Percentiles rank a stretch among this genome's conserved stretches.
Conservation (phyloP, 2,113 vertebrate genomes). For the Egretta garzetta region DNA sequence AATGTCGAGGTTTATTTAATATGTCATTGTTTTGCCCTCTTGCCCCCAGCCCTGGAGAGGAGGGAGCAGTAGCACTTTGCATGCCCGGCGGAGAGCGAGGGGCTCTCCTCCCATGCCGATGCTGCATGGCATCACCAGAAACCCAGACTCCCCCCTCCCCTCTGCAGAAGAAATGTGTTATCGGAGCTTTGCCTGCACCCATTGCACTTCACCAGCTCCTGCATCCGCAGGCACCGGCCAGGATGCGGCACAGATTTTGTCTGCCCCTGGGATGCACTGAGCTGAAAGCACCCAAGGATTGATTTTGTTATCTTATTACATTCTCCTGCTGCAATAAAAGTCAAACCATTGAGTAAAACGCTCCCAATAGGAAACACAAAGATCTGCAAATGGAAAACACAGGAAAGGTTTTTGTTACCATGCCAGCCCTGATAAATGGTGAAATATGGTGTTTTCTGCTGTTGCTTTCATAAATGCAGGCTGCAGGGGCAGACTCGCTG, state of each 20-base stretch:
- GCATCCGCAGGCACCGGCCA: background rate
- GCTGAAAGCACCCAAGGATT: background rate
- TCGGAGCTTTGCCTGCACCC: background rate
- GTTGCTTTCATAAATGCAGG: background rate
- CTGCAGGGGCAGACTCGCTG: background rate
- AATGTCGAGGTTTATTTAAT: background rate
- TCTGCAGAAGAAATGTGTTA: background rate
- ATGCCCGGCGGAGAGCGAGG: rapidly evolving
- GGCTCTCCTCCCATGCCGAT: rapidly evolving
- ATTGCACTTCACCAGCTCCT: background rate
- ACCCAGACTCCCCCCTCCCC: background rate
- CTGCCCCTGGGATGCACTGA: background rate
- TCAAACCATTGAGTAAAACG: background rate
- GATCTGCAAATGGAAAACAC: background rate
- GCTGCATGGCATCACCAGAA: background rate
- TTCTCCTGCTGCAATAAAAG: background rate
- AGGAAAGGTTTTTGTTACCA: background rate
- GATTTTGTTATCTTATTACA: background rate
- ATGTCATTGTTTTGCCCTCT: background rate
- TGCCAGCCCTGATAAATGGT: background rate
- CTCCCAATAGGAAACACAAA: rapidly evolving
- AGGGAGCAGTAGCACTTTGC: background rate
- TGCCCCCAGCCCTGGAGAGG: background rate
- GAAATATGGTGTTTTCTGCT: background rate
- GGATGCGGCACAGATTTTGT: rapidly evolving